Evolutionary conservation across 1,140 invertebrate genomes (phyloP).

Genomic region (Leptinotarsa lineolata): DNA sequence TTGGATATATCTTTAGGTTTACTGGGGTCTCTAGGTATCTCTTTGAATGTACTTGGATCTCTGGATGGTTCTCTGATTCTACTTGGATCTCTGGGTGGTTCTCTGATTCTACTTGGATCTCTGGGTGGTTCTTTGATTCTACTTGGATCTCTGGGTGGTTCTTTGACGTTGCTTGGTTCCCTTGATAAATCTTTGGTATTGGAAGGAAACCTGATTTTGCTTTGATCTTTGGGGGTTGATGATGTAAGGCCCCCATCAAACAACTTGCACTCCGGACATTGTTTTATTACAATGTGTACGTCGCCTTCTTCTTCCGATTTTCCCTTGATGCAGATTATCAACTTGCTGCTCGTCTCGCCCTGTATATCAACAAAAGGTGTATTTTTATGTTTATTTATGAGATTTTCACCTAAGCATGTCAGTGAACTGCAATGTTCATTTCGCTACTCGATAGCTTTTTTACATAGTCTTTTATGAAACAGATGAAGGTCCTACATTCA

Average conservation of each 20-base stretch:
- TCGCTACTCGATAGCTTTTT: not conserved
- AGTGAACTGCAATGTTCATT: too few species aligned
- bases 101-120: not conserved
- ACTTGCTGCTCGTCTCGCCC: constrained; percentile 21
- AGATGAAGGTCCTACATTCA: too few species aligned
- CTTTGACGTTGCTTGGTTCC: not conserved
- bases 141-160: not conserved
- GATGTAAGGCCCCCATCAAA: too few species aligned
- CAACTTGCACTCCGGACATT: constrained; percentile 39
- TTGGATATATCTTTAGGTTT: not conserved
- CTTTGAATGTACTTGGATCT: not conserved
- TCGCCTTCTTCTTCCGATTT: constrained; percentile 39
- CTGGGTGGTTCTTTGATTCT: too few species aligned
- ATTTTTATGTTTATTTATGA: too few species aligned
- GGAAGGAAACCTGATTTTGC: too few species aligned
- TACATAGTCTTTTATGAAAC: too few species aligned
- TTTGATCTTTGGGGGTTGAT: too few species aligned
- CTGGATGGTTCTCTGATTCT: not conserved
- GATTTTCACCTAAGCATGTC: too few species aligned
- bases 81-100: too few species aligned
- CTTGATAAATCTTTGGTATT: not conserved
- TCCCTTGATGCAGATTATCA: constrained; percentile 43
- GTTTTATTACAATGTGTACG: constrained; percentile 40
- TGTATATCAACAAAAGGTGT: not conserved
- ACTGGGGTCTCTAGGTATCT: not conserved